These are phyloP conservation scores for Crocodylus rhombifer DNA, from an alignment of 2,797 vertebrate genomes.

Conservation along the genomic window DNA sequence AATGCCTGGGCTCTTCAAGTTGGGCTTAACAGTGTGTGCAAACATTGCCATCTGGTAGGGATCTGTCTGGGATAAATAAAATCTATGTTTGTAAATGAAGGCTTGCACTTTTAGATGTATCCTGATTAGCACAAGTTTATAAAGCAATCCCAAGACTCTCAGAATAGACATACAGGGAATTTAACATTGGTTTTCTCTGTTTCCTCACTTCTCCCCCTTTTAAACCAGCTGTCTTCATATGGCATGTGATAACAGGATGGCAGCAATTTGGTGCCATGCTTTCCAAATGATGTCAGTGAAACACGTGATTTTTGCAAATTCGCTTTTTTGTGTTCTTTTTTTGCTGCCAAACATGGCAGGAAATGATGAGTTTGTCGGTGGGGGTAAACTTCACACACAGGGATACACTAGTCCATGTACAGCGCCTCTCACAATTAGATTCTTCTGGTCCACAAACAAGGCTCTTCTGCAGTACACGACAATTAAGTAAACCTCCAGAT, in stretches of 20 bases:
- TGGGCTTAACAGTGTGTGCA: conserved; percentile 70
- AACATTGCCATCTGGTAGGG: conserved; percentile 73
- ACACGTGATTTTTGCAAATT: neutral
- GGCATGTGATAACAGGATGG: conserved; percentile 27
- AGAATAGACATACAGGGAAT: conserved; percentile 58
- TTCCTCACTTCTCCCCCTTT: conserved; percentile 36
- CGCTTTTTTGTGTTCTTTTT: neutral
- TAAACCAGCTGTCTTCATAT: conserved; percentile 34
- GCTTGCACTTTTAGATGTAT: conserved; percentile 67
- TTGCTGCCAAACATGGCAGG: neutral
- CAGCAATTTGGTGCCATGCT: neutral
- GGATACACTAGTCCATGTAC: neutral
- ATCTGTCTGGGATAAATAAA: conserved; percentile 70
- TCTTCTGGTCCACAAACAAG: too few relatives aligned
- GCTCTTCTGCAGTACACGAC: too few relatives aligned
- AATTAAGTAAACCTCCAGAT: neutral
- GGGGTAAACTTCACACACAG: neutral
- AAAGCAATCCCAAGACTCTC: conserved; percentile 59
- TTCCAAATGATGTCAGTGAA: neutral
- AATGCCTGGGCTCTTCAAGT: conserved; percentile 55
- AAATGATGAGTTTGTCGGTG: neutral
- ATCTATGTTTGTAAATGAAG: conserved; percentile 68
- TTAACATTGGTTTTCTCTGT: conserved; percentile 60
- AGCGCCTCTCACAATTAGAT: neutral
- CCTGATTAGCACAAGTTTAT: conserved; percentile 68